phyloP scores from a whole-genome alignment of 2,797 vertebrate genomes.

The Syndactyla subalaris region DNA sequence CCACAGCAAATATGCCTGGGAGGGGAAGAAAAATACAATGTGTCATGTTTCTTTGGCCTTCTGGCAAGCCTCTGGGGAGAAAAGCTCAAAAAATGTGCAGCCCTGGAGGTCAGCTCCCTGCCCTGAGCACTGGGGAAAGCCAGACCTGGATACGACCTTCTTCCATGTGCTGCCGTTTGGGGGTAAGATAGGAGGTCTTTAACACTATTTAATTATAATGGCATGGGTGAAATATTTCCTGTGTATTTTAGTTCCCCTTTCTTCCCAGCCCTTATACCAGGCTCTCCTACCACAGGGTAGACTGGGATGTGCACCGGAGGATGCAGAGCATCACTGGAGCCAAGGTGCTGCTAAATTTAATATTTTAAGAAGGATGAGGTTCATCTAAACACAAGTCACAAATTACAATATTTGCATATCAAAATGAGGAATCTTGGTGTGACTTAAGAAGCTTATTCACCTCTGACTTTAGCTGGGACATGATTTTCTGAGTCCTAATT shows the following conservation, averaged over 20 bases:
- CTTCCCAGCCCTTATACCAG: background rate
- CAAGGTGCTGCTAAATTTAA: background rate
- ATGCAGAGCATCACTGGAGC: background rate
- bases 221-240: background rate
- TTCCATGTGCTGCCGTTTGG: background rate
- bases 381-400: background rate
- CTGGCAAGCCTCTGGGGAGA: background rate
- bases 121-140: background rate
- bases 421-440: background rate
- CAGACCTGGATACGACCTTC: background rate
- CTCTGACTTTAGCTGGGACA: background rate
- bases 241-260: background rate
- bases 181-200: background rate
- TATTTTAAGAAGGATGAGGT: background rate
- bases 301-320: background rate
- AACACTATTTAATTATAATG: background rate
- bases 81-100: background rate
- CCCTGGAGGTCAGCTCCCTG: background rate
- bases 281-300: accelerated
- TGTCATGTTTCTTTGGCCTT: background rate
- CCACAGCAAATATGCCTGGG: background rate
- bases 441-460: background rate
- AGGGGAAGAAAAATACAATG: background rate
- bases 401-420: background rate
- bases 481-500: background rate